Evolutionary conservation across 2,888 invertebrate genomes (phyloP).

Genomic region (Sesamia inferens): DNA sequence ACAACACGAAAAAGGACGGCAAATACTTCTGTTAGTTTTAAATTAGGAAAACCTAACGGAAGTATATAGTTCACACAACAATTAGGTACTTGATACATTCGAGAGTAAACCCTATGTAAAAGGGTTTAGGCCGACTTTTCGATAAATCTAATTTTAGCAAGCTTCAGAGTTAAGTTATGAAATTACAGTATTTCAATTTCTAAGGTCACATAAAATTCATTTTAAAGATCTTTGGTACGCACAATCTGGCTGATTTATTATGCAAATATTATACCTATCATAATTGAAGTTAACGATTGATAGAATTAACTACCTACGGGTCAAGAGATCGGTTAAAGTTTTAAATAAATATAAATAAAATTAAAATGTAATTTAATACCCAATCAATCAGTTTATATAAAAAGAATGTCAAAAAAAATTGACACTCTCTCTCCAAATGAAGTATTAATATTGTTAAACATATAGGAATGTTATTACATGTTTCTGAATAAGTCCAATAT

Average conservation of each 20-base stretch:
- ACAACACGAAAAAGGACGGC: conserved; percentile 51
- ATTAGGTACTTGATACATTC: background rate
- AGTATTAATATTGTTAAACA: conserved; percentile 18
- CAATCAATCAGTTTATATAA: background rate
- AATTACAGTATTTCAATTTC: conserved; percentile 12
- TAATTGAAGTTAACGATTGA: no score
- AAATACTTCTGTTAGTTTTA: conserved; percentile 14
- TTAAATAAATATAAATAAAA: conserved; percentile 13
- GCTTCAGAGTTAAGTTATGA: conserved; percentile 12
- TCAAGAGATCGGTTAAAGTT: background rate
- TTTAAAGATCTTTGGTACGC: conserved; percentile 42
- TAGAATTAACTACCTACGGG: no score
- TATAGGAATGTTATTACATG: conserved; percentile 41
- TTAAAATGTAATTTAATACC: background rate
- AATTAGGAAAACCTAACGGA: background rate
- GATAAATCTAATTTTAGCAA: conserved; percentile 26
- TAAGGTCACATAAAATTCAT: conserved; percentile 11
- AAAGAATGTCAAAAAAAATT: conserved; percentile 1
- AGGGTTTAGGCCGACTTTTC: conserved; percentile 37
- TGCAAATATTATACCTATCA: conserved; percentile 5
- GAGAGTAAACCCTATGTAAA: conserved; percentile 35
- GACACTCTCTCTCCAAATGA: background rate
- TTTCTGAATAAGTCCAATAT: conserved; percentile 25
- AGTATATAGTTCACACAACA: conserved; percentile 1
- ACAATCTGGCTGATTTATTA: conserved; percentile 15